These are phyloP conservation scores for Caenorhabditis uteleia DNA, from an alignment of 2,888 invertebrate genomes.

Conservation along the genomic window DNA sequence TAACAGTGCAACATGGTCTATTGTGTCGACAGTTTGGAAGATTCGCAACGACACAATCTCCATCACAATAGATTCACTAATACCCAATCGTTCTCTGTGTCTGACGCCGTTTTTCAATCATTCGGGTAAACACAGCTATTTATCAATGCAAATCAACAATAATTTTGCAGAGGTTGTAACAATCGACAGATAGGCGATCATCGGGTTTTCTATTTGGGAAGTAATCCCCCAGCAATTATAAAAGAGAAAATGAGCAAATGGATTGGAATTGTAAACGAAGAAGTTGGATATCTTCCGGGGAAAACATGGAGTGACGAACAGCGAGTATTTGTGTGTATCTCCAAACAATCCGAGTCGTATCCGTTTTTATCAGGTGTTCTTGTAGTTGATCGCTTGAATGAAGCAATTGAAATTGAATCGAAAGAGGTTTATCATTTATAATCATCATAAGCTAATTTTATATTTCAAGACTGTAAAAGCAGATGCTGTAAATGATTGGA, in stretches of 20 bases:
- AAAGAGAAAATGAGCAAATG: slow-evolving; percentile 7
- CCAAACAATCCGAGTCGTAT: background rate
- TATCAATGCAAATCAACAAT: no score
- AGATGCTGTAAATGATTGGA: slow-evolving; percentile 17
- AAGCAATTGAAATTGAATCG: slow-evolving; percentile 5
- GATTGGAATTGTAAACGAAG: slow-evolving; percentile 12
- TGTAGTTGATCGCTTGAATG: slow-evolving; percentile 8
- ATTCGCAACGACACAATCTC: slow-evolving; percentile 10
- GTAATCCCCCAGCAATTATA: background rate
- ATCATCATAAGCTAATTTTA: background rate
- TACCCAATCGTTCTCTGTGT: background rate
- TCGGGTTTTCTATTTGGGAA: background rate
- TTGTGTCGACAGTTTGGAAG: slow-evolving; percentile 15
- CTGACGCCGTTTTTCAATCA: background rate
- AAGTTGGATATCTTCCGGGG: slow-evolving; percentile 7
- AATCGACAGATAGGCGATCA: background rate
- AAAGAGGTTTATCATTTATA: background rate
- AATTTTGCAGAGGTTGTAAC: background rate
- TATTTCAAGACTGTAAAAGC: background rate
- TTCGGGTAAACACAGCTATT: background rate
- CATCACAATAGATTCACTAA: slow-evolving; percentile 13
- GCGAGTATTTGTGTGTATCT: slow-evolving; percentile 7
- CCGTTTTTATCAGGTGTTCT: slow-evolving; percentile 13
- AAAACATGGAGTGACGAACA: slow-evolving; percentile 8
- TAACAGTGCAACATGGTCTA: slow-evolving; percentile 31